These are phyloP conservation scores for Motacilla alba DNA, from an alignment of 2,113 vertebrate species.

Conservation along the genomic window DNA sequence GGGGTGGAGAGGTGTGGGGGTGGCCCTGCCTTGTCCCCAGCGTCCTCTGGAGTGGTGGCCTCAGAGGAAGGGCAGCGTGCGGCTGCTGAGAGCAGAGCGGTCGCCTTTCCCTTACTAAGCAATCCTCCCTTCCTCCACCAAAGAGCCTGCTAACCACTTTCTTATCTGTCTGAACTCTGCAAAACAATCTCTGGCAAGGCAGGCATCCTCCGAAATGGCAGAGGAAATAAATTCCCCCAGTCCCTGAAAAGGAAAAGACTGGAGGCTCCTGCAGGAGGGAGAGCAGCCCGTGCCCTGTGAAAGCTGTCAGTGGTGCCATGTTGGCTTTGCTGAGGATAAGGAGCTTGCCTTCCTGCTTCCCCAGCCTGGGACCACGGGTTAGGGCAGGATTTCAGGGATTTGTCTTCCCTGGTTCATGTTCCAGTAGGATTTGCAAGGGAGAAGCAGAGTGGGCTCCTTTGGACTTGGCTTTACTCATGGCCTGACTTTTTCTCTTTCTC, in stretches of 20 bases:
- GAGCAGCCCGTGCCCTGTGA: background rate
- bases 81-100: background rate
- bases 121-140: slow-evolving; percentile 53
- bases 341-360: background rate
- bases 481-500: background rate
- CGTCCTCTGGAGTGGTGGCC: background rate
- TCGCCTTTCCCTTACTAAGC: slow-evolving; percentile 66
- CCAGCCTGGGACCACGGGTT: background rate
- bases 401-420: background rate
- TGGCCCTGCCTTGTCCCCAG: background rate
- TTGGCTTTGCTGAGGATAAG: background rate
- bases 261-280: slow-evolving; percentile 8
- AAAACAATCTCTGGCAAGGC: slow-evolving; percentile 58
- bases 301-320: background rate
- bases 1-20: background rate
- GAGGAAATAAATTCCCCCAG: slow-evolving; percentile 59
- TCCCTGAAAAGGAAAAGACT: slow-evolving; percentile 12
- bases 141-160: slow-evolving; percentile 54
- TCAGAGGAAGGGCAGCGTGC: slow-evolving; percentile 36
- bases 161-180: slow-evolving; percentile 64
- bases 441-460: background rate
- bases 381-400: background rate
- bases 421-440: background rate
- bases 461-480: background rate
- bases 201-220: slow-evolving; percentile 55